Evolutionary conservation across 2,797 vertebrate species (phyloP).

Genomic region (Chelonia mydas): DNA sequence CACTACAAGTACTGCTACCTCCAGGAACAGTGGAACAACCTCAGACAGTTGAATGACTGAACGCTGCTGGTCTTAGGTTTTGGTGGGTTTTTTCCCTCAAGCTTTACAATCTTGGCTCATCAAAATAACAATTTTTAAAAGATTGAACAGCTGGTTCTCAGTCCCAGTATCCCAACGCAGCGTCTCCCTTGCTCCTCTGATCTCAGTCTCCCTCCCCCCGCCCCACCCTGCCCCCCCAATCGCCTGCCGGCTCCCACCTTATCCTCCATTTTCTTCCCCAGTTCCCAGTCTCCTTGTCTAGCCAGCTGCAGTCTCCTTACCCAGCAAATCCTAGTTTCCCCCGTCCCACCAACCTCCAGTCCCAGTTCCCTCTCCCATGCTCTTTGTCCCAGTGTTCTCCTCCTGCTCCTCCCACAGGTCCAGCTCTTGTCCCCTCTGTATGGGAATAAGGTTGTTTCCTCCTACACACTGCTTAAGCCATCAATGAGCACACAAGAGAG

Average conservation of each 20-base stretch:
- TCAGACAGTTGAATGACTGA: neutral
- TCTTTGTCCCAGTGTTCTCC: neutral
- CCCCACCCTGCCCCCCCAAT: too few relatives aligned
- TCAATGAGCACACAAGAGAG: neutral
- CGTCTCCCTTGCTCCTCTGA: neutral
- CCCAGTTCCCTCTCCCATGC: neutral
- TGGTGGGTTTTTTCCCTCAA: neutral
- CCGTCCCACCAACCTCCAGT: neutral
- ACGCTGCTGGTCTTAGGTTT: neutral
- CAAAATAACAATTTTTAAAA: neutral
- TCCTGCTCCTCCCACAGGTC: neutral
- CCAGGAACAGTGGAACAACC: neutral
- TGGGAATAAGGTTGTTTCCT: neutral
- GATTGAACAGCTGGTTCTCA: neutral
- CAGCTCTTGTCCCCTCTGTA: neutral
- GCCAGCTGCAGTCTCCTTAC: neutral
- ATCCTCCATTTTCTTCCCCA: neutral
- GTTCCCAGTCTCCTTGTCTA: neutral
- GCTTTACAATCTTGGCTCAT: neutral
- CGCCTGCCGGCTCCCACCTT: neutral
- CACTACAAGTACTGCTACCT: neutral
- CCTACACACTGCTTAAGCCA: neutral
- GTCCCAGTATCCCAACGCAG: neutral
- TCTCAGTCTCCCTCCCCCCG: neutral
- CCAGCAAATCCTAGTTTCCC: neutral